Conservation (phyloP, 2,888 invertebrate genomes). For the Anagyrus pseudococci region DNA sequence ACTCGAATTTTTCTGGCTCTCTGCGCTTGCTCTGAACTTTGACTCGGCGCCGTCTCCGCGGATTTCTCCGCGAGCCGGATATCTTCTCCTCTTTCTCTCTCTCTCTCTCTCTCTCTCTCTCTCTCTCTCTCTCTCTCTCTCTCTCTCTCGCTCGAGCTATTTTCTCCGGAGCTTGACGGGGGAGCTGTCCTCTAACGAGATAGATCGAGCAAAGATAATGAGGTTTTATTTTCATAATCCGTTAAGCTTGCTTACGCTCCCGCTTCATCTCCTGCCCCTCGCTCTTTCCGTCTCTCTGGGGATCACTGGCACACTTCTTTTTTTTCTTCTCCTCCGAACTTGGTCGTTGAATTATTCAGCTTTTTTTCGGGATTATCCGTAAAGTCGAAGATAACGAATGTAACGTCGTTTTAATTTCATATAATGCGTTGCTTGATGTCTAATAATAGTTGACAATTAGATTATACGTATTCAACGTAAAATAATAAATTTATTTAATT, state of each 20-base stretch:
- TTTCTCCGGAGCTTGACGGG: too few relatives aligned
- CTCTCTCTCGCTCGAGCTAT: background rate
- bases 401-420: background rate
- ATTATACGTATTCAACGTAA: background rate
- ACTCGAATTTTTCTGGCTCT: too few relatives aligned
- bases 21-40: too few relatives aligned
- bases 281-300: too few relatives aligned
- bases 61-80: too few relatives aligned
- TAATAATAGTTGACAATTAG: background rate
- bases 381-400: background rate
- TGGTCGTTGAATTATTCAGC: background rate
- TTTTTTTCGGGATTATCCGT: too few relatives aligned
- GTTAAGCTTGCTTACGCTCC: background rate
- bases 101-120: background rate
- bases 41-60: too few relatives aligned
- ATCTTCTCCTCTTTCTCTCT: slow-evolving; percentile 13
- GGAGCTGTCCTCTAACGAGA: background rate
- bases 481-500: too few relatives aligned
- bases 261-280: background rate
- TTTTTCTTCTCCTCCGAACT: too few relatives aligned
- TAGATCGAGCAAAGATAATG: background rate
- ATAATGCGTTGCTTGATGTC: background rate
- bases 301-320: too few relatives aligned
- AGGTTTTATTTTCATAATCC: background rate
- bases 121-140: background rate